phyloP scores from a whole-genome alignment of 2,797 vertebrate species.

The Bradypodion ventrale region DNA sequence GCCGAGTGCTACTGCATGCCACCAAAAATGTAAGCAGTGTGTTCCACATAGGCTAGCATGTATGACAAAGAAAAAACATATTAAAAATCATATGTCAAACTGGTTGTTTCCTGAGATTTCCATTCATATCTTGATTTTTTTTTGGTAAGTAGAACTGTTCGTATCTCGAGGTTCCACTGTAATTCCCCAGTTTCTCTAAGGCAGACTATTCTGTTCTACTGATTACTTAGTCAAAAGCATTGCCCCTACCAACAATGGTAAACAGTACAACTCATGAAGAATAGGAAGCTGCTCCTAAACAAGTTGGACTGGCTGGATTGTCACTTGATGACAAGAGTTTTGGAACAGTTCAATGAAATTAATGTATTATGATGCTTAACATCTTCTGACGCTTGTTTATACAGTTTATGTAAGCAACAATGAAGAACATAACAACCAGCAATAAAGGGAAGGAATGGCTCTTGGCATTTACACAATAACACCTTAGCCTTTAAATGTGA shows the following conservation, averaged over 20 bases:
- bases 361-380: slow-evolving; percentile 48
- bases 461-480: slow-evolving; percentile 4
- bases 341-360: slow-evolving; percentile 27
- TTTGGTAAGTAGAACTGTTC: too few relatives aligned
- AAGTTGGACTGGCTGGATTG: slow-evolving; percentile 35
- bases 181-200: slow-evolving; percentile 15
- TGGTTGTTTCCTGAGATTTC: too few relatives aligned
- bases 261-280: slow-evolving; percentile 50
- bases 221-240: slow-evolving; percentile 52
- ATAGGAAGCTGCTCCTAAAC: slow-evolving; percentile 56
- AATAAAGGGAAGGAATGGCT: slow-evolving; percentile 1
- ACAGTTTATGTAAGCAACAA: slow-evolving; percentile 29
- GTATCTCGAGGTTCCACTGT: too few relatives aligned
- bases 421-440: slow-evolving; percentile 3
- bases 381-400: slow-evolving; percentile 25
- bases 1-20: too few relatives aligned
- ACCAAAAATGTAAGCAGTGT: too few relatives aligned
- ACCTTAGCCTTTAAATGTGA: not conserved
- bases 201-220: slow-evolving; percentile 46
- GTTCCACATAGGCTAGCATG: too few relatives aligned
- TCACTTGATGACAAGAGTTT: slow-evolving; percentile 45
- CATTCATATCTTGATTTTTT: too few relatives aligned
- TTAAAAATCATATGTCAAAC: too few relatives aligned
- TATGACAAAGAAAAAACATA: too few relatives aligned
- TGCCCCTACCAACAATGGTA: slow-evolving; percentile 39